Base-by-base conservation (phyloP, 2,797 vertebrate genomes). In the Sebastes melanostomus region DNA sequence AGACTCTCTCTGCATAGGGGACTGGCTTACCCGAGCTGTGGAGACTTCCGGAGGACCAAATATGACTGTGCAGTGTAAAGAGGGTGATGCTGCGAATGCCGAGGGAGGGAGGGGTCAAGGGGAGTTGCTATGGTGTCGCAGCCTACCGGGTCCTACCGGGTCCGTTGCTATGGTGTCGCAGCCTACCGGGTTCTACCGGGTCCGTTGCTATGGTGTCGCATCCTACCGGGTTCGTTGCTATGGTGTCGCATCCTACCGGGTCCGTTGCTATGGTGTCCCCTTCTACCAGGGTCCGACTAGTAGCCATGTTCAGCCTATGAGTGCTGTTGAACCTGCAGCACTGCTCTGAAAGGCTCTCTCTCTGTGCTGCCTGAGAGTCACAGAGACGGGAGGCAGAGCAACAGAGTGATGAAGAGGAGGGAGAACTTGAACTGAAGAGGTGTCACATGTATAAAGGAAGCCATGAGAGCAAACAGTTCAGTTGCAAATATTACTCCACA, bases 21-120 rank as follows among this genome's bases (percentile, higher is more conserved):
- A 95, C 95, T 94, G 95, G 94, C 95, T 96, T 95, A 96, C 95
- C 95, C 94, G 94, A 94, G 94, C 94, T 92, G 94, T 88, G 94
- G 94, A 92, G 90, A 94, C 93, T 96, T 96, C 96, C 96, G 96
- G 96, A 96, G 95, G 95, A 96, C 96, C 96, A 96, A 96, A 96
- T 96, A 96, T 96, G 96, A 96, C 95, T 93, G 95, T 95, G 95
- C 94, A 82, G 95, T 90, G 94, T 94, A 91, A 93, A 52, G 38
- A 91, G 95, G 94, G 95, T 94, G 95, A 94, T 93, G 94, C 90
- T 93, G 93, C 89, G 93, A 91, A 91, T 82, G 88, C 91, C 86
- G 89, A 86, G 92, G 87, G 92, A 91, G 94, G 92, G 94, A 92
- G 93, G 93, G 94, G 94, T 94, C 93, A 95, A 89, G 92, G 91